Percentiles rank a stretch among this genome's conserved stretches.
These are phyloP conservation scores for Sanderia malayensis DNA, from an alignment of 30 jellyfish, hydroid and myxozoan genomes.

Conservation along the genomic window DNA sequence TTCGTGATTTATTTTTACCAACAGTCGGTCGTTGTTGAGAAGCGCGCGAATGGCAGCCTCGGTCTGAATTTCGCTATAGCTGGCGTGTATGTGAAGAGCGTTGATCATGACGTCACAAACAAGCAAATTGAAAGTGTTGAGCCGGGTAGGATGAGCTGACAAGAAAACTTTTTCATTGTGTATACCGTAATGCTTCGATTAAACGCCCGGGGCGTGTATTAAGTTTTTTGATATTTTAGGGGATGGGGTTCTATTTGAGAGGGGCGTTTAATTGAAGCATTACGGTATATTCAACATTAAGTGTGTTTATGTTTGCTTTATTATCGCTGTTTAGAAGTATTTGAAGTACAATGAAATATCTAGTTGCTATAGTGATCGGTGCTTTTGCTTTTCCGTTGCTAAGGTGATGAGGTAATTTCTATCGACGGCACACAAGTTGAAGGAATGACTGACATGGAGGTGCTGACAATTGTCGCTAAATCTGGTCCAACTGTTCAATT, in stretches of 20 bases:
- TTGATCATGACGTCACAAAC: conserved; percentile 26
- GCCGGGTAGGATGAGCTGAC: conserved; percentile 71
- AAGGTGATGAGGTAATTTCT: conserved; percentile 93
- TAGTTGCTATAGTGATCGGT: too few relatives aligned
- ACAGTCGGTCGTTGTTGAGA: conserved; percentile 29
- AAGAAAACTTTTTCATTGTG: too few relatives aligned
- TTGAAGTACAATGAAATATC: too few relatives aligned
- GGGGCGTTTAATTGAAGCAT: too few relatives aligned
- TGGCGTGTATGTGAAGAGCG: conserved; percentile 43
- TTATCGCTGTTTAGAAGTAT: too few relatives aligned
- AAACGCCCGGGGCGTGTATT: too few relatives aligned
- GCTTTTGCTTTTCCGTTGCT: not conserved
- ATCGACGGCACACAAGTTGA: conserved; percentile 62
- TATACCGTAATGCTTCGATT: too few relatives aligned
- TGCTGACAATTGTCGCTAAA: conserved; percentile 66
- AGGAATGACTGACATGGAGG: conserved; percentile 86
- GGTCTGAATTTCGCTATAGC: conserved; percentile 57
- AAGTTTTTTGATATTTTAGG: too few relatives aligned
- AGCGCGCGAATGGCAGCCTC: conserved; percentile 37
- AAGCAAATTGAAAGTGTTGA: conserved; percentile 31
- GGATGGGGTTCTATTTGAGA: too few relatives aligned
- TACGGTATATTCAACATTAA: too few relatives aligned
- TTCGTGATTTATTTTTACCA: conserved; percentile 5
- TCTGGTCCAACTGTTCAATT: conserved; percentile 67
- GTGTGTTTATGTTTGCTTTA: too few relatives aligned